Conservation (phyloP, 2,888 invertebrate genomes). For the Microchrysa polita region DNA sequence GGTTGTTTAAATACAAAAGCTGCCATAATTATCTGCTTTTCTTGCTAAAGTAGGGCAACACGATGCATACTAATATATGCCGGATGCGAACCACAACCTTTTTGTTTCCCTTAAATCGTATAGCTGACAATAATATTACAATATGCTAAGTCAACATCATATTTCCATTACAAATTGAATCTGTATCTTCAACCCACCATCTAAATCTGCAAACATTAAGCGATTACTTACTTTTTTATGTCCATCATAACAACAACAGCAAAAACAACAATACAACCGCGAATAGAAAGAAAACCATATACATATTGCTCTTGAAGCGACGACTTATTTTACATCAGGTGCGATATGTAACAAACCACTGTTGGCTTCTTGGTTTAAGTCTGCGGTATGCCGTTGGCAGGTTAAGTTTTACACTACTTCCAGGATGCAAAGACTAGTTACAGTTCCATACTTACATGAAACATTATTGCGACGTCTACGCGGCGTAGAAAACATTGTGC, state of each 20-base stretch:
- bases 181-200: slow-evolving; percentile 8
- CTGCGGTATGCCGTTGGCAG: neutral
- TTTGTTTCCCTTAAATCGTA: no score
- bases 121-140: no score
- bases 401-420: neutral
- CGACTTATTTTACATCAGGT: slow-evolving; percentile 36
- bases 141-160: no score
- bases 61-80: no score
- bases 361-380: slow-evolving; percentile 13
- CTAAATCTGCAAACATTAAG: neutral
- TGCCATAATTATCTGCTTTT: no score
- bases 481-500: neutral
- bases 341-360: slow-evolving; percentile 6
- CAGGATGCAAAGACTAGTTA: neutral
- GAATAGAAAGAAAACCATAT: slow-evolving; percentile 24
- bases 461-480: neutral
- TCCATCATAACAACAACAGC: slow-evolving; percentile 24
- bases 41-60: no score
- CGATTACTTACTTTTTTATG: neutral
- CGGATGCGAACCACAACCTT: no score
- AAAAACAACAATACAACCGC: slow-evolving; percentile 13
- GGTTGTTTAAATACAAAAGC: no score
- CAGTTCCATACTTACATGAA: neutral
- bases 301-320: slow-evolving; percentile 25
- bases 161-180: neutral